Evolutionary conservation across 2,888 invertebrate species (phyloP), one percentile per base, ranked within the genome.

Genomic region (Helobdella robusta): DNA sequence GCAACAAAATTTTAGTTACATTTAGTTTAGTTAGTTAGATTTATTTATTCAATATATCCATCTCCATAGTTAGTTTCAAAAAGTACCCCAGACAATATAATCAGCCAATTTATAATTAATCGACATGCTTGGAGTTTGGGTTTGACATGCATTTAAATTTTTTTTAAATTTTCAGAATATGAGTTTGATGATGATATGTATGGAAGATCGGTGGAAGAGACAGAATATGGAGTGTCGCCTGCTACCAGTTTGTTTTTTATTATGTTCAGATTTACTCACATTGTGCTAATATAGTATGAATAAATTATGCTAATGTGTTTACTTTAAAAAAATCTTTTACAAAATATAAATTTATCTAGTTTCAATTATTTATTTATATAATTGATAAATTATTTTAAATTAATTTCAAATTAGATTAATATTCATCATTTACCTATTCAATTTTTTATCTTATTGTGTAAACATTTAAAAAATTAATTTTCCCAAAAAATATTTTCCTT

Each of bases 151-250:
- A 52, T 8, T 18, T 11, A 28, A 11, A 28, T 59, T 28, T 67
- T 40, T 32, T 36, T 69, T 70, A 65, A 5, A 71, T 70, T 80
- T 81, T 35, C 75, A 87, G 93, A 93, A 75, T 92, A 89, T 76
- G 92, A 92, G 75, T 87, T 85, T 20, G 89, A 89, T 74, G 89
- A 91, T 75, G 91, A 90, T 82, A 85, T 89, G 67, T 94, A 91
- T 78, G 93, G 93, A 15, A 89, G 90, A 79, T 93, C 93, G 8
- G 87, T 92, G 50, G 94, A 94, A 80, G 93, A 94, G 76, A 93
- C 93, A 80, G 93, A 94, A 75, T 88, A 85, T 79, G 88, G 87
- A 76, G 86, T 91, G 74, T 94, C 93, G 18, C 92, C 93, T 2
- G 88, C 88, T 75, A 89, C 91, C 82, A 82, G 83, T 70, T 20